phyloP scores from a whole-genome alignment of 2,113 vertebrate genomes.

The Ciconia maguari region DNA sequence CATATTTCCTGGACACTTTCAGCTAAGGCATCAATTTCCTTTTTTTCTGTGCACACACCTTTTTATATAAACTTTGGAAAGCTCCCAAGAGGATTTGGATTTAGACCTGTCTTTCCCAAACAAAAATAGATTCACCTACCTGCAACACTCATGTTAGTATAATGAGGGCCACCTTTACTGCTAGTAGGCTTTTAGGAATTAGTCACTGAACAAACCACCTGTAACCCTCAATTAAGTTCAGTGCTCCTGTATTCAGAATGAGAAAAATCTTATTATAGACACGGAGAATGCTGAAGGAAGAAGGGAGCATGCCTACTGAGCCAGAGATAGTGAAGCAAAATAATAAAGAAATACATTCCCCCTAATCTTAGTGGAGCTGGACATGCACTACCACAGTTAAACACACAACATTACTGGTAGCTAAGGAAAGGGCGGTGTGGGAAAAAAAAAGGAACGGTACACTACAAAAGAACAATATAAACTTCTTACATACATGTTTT shows the following conservation, averaged over 20 bases:
- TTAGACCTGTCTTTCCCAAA: neutral
- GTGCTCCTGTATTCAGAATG: neutral
- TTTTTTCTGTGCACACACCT: neutral
- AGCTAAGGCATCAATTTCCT: neutral
- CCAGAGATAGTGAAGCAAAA: neutral
- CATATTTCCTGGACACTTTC: neutral
- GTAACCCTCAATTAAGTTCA: neutral
- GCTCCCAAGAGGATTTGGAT: neutral
- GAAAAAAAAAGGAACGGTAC: neutral
- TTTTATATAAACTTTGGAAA: neutral
- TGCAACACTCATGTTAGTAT: neutral
- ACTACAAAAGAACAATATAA: neutral
- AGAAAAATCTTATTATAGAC: neutral
- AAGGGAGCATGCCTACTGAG: neutral
- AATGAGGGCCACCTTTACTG: conserved; percentile 2
- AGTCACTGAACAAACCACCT: neutral
- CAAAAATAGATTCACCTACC: neutral
- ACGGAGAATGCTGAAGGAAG: neutral
- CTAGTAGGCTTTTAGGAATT: conserved; percentile 14
- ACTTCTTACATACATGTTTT: neutral
- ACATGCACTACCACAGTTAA: neutral
- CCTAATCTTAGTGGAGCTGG: neutral
- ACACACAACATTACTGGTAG: neutral
- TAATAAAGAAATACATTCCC: neutral
- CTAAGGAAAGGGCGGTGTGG: neutral